Percentiles rank a stretch among this genome's conserved stretches.
Evolutionary conservation across 2,888 invertebrate species (phyloP).

Genomic region (Acrobeloides nanus): DNA sequence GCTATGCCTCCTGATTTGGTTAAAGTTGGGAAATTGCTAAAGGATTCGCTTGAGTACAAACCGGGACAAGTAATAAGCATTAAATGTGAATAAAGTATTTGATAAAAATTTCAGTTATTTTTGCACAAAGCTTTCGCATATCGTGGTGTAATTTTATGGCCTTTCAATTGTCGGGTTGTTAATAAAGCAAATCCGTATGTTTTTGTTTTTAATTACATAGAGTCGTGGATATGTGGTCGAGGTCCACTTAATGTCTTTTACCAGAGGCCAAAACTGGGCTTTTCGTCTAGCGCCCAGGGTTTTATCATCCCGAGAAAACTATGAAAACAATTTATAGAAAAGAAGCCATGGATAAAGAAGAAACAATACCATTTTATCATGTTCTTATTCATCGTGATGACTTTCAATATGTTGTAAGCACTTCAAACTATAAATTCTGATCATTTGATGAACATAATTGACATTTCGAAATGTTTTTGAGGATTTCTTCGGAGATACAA

Average conservation of each 20-base stretch:
- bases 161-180: conserved; percentile 89
- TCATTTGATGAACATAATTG: no score
- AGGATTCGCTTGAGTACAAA: conserved; percentile 18
- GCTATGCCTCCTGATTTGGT: no score
- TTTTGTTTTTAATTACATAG: conserved; percentile 4
- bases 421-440: no score
- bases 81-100: conserved; percentile 2
- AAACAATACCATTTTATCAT: conserved; percentile 73
- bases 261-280: no score
- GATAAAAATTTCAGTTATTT: conserved; percentile 63
- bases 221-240: no score
- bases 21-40: no score
- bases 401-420: conserved; percentile 89
- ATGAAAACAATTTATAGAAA: conserved; percentile 15
- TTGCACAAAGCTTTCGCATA: conserved; percentile 93
- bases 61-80: conserved; percentile 34
- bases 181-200: conserved; percentile 62
- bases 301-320: no score
- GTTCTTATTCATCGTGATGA: conserved; percentile 93
- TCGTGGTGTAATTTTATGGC: conserved; percentile 88
- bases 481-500: no score
- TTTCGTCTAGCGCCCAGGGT: no score
- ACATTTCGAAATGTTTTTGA: no score
- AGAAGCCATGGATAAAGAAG: conserved; percentile 11
- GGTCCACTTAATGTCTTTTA: no score